These are phyloP conservation scores for Baronia brevicornis DNA, from an alignment of 2,888 invertebrate species.

Conservation along the genomic window DNA sequence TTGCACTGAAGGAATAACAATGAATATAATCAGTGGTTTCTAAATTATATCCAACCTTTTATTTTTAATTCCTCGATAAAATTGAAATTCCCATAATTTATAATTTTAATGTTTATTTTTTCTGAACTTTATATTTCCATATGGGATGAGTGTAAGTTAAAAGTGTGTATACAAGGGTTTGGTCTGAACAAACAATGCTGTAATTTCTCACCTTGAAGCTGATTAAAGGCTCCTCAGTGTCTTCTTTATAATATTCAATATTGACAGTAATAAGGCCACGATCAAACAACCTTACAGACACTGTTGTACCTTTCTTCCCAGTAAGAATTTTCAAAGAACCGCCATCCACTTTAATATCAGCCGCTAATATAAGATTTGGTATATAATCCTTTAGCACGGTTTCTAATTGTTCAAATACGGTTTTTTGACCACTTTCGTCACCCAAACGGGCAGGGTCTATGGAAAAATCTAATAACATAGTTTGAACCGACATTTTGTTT, in stretches of 20 bases:
- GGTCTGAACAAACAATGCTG: no score
- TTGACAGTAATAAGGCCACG: slow-evolving; percentile 87
- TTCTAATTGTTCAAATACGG: slow-evolving; percentile 80
- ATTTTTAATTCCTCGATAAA: no score
- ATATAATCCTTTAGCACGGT: slow-evolving; percentile 83
- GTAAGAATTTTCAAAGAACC: slow-evolving; percentile 82
- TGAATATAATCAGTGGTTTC: no score
- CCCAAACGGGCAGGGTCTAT: slow-evolving; percentile 80
- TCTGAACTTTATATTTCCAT: no score
- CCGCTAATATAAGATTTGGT: slow-evolving; percentile 80
- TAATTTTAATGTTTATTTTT: no score
- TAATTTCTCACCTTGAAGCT: slow-evolving; percentile 86
- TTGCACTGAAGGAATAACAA: no score
- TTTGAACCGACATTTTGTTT: slow-evolving; percentile 83
- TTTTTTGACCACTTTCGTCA: slow-evolving; percentile 79
- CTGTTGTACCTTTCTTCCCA: slow-evolving; percentile 81
- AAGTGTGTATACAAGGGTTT: no score
- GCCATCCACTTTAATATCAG: slow-evolving; percentile 80
- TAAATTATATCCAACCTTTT: no score
- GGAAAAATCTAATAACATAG: slow-evolving; percentile 86
- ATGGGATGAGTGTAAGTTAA: no score
- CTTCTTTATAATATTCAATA: slow-evolving; percentile 87
- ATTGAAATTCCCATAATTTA: no score
- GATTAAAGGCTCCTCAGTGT: slow-evolving; percentile 82
- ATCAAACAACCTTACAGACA: slow-evolving; percentile 82